phyloP scores from a whole-genome alignment of 2,888 invertebrate genomes.

The Lypha dubia region DNA sequence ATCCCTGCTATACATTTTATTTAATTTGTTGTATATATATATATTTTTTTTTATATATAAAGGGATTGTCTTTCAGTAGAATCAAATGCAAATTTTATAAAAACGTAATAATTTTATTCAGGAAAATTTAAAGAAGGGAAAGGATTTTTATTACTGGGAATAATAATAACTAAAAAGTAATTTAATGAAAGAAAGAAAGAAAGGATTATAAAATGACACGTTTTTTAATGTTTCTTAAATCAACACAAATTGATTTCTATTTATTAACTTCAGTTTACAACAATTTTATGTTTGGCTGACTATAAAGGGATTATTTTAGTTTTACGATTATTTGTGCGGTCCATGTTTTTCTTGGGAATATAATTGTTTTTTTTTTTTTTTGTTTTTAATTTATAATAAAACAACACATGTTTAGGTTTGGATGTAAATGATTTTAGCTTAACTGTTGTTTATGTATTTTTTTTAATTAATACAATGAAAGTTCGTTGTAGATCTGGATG shows the following conservation, averaged over 20 bases:
- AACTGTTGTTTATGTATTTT: background rate
- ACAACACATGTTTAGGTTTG: background rate
- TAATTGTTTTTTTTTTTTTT: no score
- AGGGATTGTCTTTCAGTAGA: background rate
- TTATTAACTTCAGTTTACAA: background rate
- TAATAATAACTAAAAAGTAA: conserved; percentile 3
- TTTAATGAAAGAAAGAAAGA: background rate
- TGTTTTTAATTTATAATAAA: no score
- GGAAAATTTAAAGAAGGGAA: no score
- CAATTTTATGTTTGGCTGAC: background rate
- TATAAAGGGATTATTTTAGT: background rate
- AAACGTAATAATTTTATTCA: background rate
- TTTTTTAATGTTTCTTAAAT: conserved; percentile 1
- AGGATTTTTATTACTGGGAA: background rate
- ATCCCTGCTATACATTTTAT: background rate
- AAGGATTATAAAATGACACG: background rate
- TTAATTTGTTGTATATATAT: conserved; percentile 30
- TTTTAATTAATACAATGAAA: no score
- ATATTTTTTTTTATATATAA: background rate
- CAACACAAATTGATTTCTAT: conserved; percentile 1
- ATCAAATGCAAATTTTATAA: background rate
- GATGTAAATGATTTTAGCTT: background rate
- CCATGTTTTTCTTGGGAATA: background rate
- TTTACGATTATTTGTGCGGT: background rate
- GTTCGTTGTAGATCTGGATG: no score